phyloP scores from a whole-genome alignment of 2,888 invertebrate genomes.

The Tiphia femorata region DNA sequence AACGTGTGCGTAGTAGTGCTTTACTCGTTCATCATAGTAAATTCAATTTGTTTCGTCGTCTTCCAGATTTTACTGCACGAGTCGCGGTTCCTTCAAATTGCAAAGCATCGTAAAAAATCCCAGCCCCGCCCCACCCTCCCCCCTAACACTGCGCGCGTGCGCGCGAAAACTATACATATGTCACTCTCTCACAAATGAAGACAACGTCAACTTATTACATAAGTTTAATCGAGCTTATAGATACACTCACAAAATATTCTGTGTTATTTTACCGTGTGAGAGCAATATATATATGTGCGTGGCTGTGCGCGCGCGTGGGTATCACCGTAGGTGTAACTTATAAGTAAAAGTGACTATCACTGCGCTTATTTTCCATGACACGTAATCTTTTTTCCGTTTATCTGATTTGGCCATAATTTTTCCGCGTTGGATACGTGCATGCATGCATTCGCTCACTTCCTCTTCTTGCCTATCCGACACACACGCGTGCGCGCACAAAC shows the following conservation, averaged over 20 bases:
- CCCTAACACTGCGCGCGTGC: too few relatives aligned
- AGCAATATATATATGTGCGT: constrained; percentile 11
- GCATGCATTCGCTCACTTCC: background rate
- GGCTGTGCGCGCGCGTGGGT: constrained; percentile 40
- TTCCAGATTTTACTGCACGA: too few relatives aligned
- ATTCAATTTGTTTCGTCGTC: too few relatives aligned
- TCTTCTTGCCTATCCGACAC: constrained; percentile 14
- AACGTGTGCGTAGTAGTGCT: too few relatives aligned
- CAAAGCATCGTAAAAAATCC: too few relatives aligned
- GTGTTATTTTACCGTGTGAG: constrained; percentile 40
- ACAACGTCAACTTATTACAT: constrained; percentile 36
- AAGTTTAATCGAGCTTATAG: constrained; percentile 45
- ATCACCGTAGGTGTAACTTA: constrained; percentile 41
- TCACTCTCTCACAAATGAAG: constrained; percentile 28
- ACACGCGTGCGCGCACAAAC: constrained; percentile 30
- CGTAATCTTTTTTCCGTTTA: constrained; percentile 46
- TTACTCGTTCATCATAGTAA: too few relatives aligned
- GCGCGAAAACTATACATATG: too few relatives aligned
- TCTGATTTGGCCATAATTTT: constrained; percentile 34
- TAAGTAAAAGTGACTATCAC: constrained; percentile 60
- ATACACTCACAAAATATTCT: constrained; percentile 53
- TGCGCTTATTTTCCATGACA: constrained; percentile 61
- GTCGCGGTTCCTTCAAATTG: too few relatives aligned
- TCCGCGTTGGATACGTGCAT: too few relatives aligned
- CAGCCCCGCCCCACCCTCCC: too few relatives aligned